phyloP scores from a whole-genome alignment of 37 sponge, comb jelly and placozoan genomes.

The Dysidea cf. avara region DNA sequence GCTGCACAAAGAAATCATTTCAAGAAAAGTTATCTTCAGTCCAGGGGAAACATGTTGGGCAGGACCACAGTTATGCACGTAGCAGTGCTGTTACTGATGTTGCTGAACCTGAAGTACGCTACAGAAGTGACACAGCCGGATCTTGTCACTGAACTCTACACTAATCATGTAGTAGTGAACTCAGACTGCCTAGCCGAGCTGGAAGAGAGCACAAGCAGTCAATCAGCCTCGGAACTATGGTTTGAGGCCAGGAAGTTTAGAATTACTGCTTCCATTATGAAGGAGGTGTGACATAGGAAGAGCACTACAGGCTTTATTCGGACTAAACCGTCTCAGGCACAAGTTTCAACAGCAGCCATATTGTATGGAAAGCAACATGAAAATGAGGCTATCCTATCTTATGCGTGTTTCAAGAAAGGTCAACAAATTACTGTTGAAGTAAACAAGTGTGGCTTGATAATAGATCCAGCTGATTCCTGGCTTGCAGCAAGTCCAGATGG shows the following conservation, averaged over 20 bases:
- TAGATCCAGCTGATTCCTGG: constrained; percentile 5
- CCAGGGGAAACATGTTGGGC: no score
- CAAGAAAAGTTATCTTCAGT: no score
- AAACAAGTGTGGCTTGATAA: constrained; percentile 10
- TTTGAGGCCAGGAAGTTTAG: constrained; percentile 3
- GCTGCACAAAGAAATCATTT: no score
- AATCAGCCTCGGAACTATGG: not conserved
- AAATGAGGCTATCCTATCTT: not conserved
- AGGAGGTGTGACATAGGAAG: constrained; percentile 2
- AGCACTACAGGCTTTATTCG: not conserved
- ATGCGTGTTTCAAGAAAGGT: not conserved
- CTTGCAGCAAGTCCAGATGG: constrained; percentile 38
- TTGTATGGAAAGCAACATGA: constrained; percentile 15
- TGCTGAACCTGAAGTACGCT: no score
- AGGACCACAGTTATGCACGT: no score
- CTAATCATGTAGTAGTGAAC: constrained; percentile 9
- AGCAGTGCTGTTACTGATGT: no score
- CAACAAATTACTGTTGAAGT: not conserved
- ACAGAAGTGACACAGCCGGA: no score
- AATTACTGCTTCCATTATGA: constrained; percentile 7
- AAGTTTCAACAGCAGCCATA: not conserved
- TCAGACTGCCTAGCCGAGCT: not conserved
- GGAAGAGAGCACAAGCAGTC: constrained; percentile 5
- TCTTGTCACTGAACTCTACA: not conserved
- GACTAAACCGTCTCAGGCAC: not conserved